A percentile compares a stretch with the other conserved stretches of the same genome.
Evolutionary conservation across 2,797 vertebrate species (phyloP).

Genomic region (Cirrhinus molitorella): DNA sequence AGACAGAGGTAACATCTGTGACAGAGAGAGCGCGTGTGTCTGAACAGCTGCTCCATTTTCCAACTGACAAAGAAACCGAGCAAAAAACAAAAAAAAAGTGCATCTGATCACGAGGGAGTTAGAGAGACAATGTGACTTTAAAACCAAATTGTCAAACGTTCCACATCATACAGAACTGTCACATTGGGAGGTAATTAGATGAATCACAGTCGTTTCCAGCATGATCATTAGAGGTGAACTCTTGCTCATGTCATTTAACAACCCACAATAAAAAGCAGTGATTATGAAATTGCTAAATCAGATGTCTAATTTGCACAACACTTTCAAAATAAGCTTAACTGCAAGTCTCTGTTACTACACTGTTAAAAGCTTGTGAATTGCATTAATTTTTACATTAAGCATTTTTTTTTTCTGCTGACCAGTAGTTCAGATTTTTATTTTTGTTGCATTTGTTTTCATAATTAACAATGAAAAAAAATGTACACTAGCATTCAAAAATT

Average conservation of each 20-base stretch:
- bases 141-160: neutral
- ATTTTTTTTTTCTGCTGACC: neutral
- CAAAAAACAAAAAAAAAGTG: neutral
- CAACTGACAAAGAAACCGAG: neutral
- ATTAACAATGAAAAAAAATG: neutral
- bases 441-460: neutral
- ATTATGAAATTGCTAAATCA: neutral
- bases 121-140: neutral
- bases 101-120: neutral
- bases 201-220: neutral
- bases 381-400: neutral
- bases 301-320: neutral
- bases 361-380: neutral
- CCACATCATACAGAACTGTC: neutral
- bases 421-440: neutral
- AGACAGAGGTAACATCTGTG: neutral
- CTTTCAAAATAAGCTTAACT: neutral
- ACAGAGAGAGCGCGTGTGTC: neutral
- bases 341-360: neutral
- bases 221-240: neutral
- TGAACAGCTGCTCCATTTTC: slow-evolving; percentile 39
- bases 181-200: slow-evolving; percentile 2
- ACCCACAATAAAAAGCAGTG: neutral
- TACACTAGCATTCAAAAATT: neutral
- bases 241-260: neutral